Base-by-base conservation (phyloP, 2,888 invertebrate genomes). In the Meghimatium bilineatum region DNA sequence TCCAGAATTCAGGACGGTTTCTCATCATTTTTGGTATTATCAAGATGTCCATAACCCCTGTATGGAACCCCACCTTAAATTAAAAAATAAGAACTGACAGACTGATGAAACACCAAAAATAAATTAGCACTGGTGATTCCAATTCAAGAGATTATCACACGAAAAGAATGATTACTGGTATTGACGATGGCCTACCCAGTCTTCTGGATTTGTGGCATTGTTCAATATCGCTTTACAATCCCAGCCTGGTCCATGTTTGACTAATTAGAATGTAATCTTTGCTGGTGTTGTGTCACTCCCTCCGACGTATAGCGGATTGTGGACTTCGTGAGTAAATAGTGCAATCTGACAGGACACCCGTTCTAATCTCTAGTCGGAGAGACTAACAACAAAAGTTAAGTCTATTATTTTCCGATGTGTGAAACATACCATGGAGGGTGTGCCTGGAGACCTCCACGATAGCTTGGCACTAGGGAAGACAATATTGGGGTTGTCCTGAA, bases 181-280 rank as follows among this genome's bases (percentile, higher is more conserved):
- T 49, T 49, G 72, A 49, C 8, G 0, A 23, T 1, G 49, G 49
- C 12, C 8, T 56, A 20, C 17, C 8, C 44, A 20, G 56, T 56
- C 56, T 56, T 56, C 20, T 8, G 49, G 1, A 29, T 17, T 74
- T 49, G 29, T 49, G 49, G 23, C 49, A 49, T 74, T 23, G 26
- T 49, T 36, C n/a, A 74, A 29, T 26, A 44, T 74, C 29, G 12
- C 6, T n/a, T 29, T 3, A 74, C 49, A 74, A 74, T 29, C 20
- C n/a, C n/a, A 10, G 14, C 44, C 29, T 49, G 49, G n/a, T 49
- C 49, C 29, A 29, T 12, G n/a, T 44, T 74, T 6, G 44, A 29
- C 72, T 74, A 74, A 74, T 74, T 74, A 74, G 72, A 74, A 74
- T 23, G 49, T 49, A 36, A 74, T 74, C 44, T 49, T 49, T 44